Conservation (phyloP, 2,888 invertebrate species). For the Lycophotia porphyrea region DNA sequence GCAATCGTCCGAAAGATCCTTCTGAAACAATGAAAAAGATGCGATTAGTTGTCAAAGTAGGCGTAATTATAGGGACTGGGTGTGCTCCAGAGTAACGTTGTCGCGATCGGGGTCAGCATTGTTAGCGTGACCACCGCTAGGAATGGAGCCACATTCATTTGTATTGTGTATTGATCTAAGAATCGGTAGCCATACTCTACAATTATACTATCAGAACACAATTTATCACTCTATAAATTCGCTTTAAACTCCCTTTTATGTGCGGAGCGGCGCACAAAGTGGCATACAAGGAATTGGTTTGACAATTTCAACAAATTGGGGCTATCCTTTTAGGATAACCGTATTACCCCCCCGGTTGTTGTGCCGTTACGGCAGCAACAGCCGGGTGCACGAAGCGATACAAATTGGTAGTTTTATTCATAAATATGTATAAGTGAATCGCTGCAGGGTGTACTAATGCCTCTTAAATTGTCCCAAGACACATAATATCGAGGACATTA, state of each 20-base stretch:
- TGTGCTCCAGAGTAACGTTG: background rate
- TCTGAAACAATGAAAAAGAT: constrained; percentile 92
- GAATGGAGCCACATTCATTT: constrained; percentile 48
- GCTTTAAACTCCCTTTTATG: constrained; percentile 67
- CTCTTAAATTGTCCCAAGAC: constrained; percentile 82
- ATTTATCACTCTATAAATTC: constrained; percentile 68
- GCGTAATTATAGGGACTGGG: constrained; percentile 43
- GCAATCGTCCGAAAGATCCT: constrained; percentile 95
- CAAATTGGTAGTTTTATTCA: constrained; percentile 81
- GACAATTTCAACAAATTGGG: constrained; percentile 78
- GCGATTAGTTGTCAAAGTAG: constrained; percentile 67
- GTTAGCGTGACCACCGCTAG: constrained; percentile 33
- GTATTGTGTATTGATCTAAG: constrained; percentile 51
- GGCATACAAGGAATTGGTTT: constrained; percentile 71
- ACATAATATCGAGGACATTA: constrained; percentile 80
- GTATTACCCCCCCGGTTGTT: constrained; percentile 72
- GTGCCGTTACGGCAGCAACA: constrained; percentile 74
- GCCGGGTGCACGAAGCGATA: constrained; percentile 68
- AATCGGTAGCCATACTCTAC: constrained; percentile 41
- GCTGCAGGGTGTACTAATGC: constrained; percentile 81
- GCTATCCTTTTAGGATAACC: constrained; percentile 77
- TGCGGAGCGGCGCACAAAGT: constrained; percentile 63
- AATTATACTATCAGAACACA: constrained; percentile 63
- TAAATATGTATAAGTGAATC: constrained; percentile 84
- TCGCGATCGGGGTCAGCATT: constrained; percentile 38